Evolutionary conservation across 2,797 vertebrate species (phyloP).

Genomic region (Ctenosaura bakeri): DNA sequence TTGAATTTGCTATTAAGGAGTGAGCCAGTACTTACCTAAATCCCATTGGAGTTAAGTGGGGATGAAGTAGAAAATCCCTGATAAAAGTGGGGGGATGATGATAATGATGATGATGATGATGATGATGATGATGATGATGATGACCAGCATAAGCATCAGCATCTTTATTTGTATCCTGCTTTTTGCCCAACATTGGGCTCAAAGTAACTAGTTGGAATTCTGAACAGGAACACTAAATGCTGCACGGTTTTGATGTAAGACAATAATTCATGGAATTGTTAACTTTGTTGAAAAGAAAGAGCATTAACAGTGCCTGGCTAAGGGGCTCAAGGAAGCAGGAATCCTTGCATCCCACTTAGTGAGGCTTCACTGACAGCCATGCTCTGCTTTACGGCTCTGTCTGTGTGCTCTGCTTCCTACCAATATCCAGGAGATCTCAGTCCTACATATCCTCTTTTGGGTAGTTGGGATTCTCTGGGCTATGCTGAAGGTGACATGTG

Average conservation of each 20-base stretch:
- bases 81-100: too few relatives aligned
- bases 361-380: rapidly evolving
- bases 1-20: too few relatives aligned
- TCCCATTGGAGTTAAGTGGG: too few relatives aligned
- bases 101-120: too few relatives aligned
- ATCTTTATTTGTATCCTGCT: too few relatives aligned
- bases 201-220: not conserved
- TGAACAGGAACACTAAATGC: not conserved
- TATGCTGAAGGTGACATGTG: slow-evolving; percentile 81
- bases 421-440: slow-evolving; percentile 70
- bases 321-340: not conserved
- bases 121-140: too few relatives aligned
- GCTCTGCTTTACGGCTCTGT: slow-evolving; percentile 81
- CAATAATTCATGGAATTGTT: not conserved
- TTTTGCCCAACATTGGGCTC: too few relatives aligned
- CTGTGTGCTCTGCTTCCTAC: slow-evolving; percentile 85
- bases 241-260: not conserved
- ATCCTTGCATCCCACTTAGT: not conserved
- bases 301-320: too few relatives aligned
- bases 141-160: too few relatives aligned
- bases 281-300: not conserved
- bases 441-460: slow-evolving; percentile 80
- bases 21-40: too few relatives aligned
- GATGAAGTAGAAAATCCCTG: not conserved
- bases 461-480: slow-evolving; percentile 84